These are phyloP conservation scores for Amia ocellicauda DNA, from an alignment of 2,113 vertebrate species.

Conservation along the genomic window DNA sequence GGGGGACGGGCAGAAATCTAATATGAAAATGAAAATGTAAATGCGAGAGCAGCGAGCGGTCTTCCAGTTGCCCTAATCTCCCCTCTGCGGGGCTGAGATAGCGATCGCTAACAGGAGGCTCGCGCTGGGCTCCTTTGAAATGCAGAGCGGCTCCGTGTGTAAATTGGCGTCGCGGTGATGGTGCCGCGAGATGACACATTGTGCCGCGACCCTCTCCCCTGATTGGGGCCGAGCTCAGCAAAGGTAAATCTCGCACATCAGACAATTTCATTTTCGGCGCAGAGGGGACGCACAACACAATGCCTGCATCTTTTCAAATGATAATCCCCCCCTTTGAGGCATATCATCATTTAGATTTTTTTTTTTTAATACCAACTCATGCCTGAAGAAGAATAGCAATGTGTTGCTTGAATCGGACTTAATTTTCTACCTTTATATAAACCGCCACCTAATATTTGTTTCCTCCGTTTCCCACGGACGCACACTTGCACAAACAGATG, in stretches of 20 bases:
- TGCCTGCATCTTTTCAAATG: slow-evolving; percentile 76
- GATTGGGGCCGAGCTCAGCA: slow-evolving; percentile 64
- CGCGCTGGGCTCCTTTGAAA: slow-evolving; percentile 72
- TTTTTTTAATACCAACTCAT: slow-evolving; percentile 28
- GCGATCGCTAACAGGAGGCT: slow-evolving; percentile 73
- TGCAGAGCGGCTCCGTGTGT: slow-evolving; percentile 71
- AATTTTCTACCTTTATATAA: slow-evolving; percentile 22
- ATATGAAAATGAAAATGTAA: slow-evolving; percentile 78
- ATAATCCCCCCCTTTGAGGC: slow-evolving; percentile 65
- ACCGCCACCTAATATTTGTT: too few species aligned
- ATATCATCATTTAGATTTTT: slow-evolving; percentile 52
- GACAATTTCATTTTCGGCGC: slow-evolving; percentile 81
- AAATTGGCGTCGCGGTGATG: slow-evolving; percentile 69
- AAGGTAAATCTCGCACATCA: slow-evolving; percentile 80
- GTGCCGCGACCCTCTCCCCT: slow-evolving; percentile 68
- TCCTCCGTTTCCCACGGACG: too few species aligned
- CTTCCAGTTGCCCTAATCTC: slow-evolving; percentile 74
- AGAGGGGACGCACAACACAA: slow-evolving; percentile 65
- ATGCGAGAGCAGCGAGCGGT: slow-evolving; percentile 49
- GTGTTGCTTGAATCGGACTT: slow-evolving; percentile 5
- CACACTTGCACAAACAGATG: too few species aligned
- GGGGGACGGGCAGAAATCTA: slow-evolving; percentile 41
- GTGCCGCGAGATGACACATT: slow-evolving; percentile 73
- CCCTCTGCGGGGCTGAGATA: slow-evolving; percentile 65
- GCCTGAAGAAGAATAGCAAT: slow-evolving; percentile 20